phyloP scores from a whole-genome alignment of 2,888 invertebrate genomes.

The Caenorhabditis zanzibari region DNA sequence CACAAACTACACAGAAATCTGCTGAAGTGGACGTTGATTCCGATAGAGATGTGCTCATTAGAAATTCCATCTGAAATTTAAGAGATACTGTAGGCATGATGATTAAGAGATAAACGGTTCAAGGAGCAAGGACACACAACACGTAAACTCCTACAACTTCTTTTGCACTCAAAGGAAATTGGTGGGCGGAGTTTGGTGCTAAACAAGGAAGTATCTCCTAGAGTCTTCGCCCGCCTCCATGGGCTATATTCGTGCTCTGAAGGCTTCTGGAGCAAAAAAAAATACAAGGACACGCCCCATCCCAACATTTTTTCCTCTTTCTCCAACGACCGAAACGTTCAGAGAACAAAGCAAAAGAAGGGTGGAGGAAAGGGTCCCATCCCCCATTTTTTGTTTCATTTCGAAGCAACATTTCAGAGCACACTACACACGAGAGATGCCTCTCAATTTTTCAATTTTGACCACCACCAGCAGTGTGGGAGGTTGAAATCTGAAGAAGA shows the following conservation, averaged over 20 bases:
- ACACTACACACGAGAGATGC: conserved; percentile 54
- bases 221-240: conserved; percentile 49
- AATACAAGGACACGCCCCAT: conserved; percentile 54
- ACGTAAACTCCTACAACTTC: conserved; percentile 35
- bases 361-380: conserved; percentile 9
- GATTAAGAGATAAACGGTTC: neutral
- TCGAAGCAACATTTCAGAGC: conserved; percentile 36
- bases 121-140: conserved; percentile 29
- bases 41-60: conserved; percentile 61
- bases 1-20: conserved; percentile 82
- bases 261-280: conserved; percentile 37
- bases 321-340: conserved; percentile 41
- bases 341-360: conserved; percentile 51
- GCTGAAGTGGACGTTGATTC: conserved; percentile 65
- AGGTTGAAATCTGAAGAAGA: conserved; percentile 25
- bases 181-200: conserved; percentile 61
- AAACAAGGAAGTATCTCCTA: conserved; percentile 66
- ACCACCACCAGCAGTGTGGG: conserved; percentile 21
- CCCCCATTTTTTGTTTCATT: conserved; percentile 12
- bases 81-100: neutral
- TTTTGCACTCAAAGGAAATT: conserved; percentile 49
- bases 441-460: conserved; percentile 52
- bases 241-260: conserved; percentile 55
- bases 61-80: conserved; percentile 69
- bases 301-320: conserved; percentile 21